Evolutionary conservation across 2,888 invertebrate genomes (phyloP), one percentile per base, ranked within the genome.

Genomic region (Lepidochrysops patricia): DNA sequence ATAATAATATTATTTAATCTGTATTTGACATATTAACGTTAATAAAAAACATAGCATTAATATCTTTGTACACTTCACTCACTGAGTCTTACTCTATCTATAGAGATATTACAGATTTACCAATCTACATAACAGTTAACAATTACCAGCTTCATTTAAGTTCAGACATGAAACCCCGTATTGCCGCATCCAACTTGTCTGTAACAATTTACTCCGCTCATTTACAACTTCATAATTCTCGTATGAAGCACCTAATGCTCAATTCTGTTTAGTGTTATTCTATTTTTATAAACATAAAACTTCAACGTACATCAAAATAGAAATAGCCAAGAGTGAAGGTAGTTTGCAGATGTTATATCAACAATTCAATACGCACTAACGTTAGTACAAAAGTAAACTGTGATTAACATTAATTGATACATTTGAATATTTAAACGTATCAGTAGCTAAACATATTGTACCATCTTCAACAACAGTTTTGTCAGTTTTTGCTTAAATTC

Each of bases 241-340:
- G 25, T n/a, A 50, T 26, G 12, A 50, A 50, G 26, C 13, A 26
- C 12, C 13, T 54, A 23, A 54, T 29, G 19, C 5, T 29, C 13
- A 54, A 54, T 32, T 54, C 54, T 54, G 29, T 54, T 54, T 15
- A 32, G 27, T 29, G 29, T 29, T 15, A 32, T 29, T 54, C 32
- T 54, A 54, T 29, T 54, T 54, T 29, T 19, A 32, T 32, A 54
- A 29, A 19, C 19, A 54, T 12, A 12, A 29, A 23, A 6, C 50
- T 50, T 26, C 9, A 32, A 19, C 12, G 19, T 29, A 29, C 19
- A 26, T 27, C 27, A 7, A 32, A 32, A 19, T 54, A 54, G 32
- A 54, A 54, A 54, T 54, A 32, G 54, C 29, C 15, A 4, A 13
- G 52, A 27, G 1, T n/a, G 15, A 7, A 26, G 50, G 9, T 7